Evolutionary conservation across 2,888 invertebrate genomes (phyloP).

Genomic region (Gibbula magus): DNA sequence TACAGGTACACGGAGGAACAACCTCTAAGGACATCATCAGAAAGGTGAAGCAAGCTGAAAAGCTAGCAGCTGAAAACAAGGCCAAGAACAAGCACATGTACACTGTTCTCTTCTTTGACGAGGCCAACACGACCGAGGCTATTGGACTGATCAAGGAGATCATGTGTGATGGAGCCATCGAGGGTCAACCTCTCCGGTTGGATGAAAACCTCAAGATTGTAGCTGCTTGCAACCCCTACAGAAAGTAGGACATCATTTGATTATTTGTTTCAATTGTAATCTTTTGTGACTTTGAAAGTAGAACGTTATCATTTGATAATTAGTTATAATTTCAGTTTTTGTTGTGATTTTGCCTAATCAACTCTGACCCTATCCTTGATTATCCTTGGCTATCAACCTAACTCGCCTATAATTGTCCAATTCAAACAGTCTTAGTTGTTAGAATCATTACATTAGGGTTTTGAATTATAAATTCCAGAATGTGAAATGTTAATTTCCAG

Average conservation of each 20-base stretch:
- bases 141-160: constrained; percentile 72
- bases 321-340: too few relatives aligned
- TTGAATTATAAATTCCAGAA: too few relatives aligned
- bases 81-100: constrained; percentile 25
- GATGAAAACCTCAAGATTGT: constrained; percentile 65
- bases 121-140: constrained; percentile 72
- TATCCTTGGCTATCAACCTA: too few relatives aligned
- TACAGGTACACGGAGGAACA: constrained; percentile 71
- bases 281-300: too few relatives aligned
- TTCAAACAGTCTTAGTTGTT: too few relatives aligned
- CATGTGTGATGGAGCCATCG: constrained; percentile 69
- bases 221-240: constrained; percentile 73
- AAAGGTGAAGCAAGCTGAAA: constrained; percentile 61
- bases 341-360: too few relatives aligned
- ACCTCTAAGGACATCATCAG: constrained; percentile 62
- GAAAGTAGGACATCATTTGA: constrained; percentile 62
- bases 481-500: too few relatives aligned
- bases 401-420: too few relatives aligned
- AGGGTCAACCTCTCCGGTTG: constrained; percentile 56
- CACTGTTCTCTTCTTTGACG: constrained; percentile 69
- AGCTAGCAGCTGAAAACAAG: constrained; percentile 56
- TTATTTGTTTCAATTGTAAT: neutral
- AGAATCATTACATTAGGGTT: too few relatives aligned
- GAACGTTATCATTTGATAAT: too few relatives aligned
- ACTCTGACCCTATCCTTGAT: too few relatives aligned